Evolutionary conservation across 2,797 vertebrate species (phyloP), one percentile per base, ranked within the genome.

Genomic region (Thamnophis elegans): DNA sequence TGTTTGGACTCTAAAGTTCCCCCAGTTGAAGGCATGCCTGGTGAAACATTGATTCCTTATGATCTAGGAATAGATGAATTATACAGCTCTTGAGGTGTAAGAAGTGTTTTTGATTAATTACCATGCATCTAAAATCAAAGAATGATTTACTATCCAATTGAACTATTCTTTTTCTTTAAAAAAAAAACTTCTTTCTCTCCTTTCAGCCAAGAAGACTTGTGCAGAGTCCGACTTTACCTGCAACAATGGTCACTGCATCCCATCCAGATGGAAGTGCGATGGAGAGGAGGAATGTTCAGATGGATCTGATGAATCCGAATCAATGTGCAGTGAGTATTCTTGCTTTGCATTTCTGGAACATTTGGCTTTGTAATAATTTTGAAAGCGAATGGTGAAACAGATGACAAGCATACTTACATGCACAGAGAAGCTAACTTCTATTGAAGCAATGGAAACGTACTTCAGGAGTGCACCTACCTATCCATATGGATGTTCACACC

Each of bases 221-320:
- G 98, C 98, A 0, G 98, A 99, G 92, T 98, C 98, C 0, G 99
- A 99, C 96, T 99, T 99, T 90, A 98, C 98, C 95, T 99, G 99
- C 94, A 98, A 98, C 95, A 99, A 99, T 0, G 99, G 99, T 91
- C 99, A 99, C 96, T 99, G 99, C 94, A 98, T 99, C 94, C 98
- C 98, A 0, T 98, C 98, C 56, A 98, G 98, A 91, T 99, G 99
- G 99, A 99, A 98, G 94, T 99, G 99, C 85, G 99, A 99, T 0
- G 99, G 99, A 1, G 99, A 99, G 90, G 97, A 98, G 0, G 99
- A 99, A 91, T 99, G 99, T 95, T 96, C 98, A 0, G 99, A 99
- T 0, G 99, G 99, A 26, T 99, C 99, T 0, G 99, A 99, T 1
- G 99, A 99, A 96, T 98, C 98, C 0, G 98, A 99, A 93, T 97